These are phyloP conservation scores for Lasioglossum oenotherae DNA, from an alignment of 2,888 invertebrate genomes.

Conservation along the genomic window DNA sequence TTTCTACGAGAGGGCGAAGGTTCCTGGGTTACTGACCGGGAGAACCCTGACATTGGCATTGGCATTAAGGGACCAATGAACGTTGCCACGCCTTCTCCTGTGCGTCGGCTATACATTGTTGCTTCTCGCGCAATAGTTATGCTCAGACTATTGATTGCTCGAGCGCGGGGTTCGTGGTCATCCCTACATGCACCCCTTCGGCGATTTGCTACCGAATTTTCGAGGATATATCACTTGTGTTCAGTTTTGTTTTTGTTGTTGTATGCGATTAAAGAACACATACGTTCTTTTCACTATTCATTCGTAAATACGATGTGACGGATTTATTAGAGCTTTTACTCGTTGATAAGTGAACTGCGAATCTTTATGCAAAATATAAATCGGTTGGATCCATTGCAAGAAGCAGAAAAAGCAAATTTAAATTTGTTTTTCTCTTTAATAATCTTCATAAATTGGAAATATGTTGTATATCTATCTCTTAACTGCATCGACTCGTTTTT, in stretches of 20 bases:
- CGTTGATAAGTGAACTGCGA: neutral
- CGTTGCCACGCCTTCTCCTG: constrained; percentile 77
- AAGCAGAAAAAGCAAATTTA: too few relatives aligned
- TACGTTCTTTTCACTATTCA: neutral
- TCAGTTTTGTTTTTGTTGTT: neutral
- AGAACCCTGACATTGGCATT: constrained; percentile 82
- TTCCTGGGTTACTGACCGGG: constrained; percentile 71
- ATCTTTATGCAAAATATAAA: too few relatives aligned
- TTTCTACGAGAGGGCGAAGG: constrained; percentile 35
- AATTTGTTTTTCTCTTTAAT: too few relatives aligned
- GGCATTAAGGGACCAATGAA: constrained; percentile 77
- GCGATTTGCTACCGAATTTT: neutral
- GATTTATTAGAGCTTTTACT: neutral
- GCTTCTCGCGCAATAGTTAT: constrained; percentile 66
- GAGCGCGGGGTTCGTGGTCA: constrained; percentile 21
- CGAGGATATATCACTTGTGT: neutral
- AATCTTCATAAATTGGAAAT: too few relatives aligned
- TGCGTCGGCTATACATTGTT: constrained; percentile 67
- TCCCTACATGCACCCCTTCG: neutral
- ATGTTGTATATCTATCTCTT: too few relatives aligned
- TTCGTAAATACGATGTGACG: neutral
- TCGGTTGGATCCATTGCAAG: too few relatives aligned
- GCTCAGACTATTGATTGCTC: constrained; percentile 57
- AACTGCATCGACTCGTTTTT: too few relatives aligned
- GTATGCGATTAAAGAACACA: neutral